phyloP scores from a whole-genome alignment of 2,113 vertebrate genomes.

The Brachyistius frenatus region DNA sequence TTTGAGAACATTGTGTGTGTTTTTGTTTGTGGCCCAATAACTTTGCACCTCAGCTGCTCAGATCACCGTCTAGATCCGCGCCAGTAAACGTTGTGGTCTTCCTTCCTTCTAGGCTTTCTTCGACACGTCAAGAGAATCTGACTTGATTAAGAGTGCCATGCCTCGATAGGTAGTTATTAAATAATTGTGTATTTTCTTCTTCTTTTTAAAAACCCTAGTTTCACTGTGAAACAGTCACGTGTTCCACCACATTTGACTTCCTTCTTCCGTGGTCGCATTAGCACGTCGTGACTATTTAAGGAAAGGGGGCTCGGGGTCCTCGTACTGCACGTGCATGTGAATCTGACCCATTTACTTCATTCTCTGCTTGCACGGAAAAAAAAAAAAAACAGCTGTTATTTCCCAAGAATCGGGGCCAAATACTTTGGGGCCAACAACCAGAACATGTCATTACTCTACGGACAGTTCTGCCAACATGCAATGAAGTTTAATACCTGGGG shows the following conservation, averaged over 20 bases:
- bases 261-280: conserved; percentile 55
- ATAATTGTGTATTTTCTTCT: conserved; percentile 15
- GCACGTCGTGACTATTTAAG: conserved; percentile 20
- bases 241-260: conserved; percentile 68
- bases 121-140: conserved; percentile 2
- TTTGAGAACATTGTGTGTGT: not conserved
- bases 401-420: not conserved
- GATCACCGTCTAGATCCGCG: not conserved
- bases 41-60: conserved; percentile 5
- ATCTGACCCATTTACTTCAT: conserved; percentile 29
- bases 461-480: not conserved
- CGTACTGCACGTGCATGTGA: conserved; percentile 40
- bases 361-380: conserved; percentile 25
- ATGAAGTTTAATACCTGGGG: too few species aligned
- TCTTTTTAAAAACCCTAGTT: conserved; percentile 10
- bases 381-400: conserved; percentile 22
- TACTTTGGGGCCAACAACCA: not conserved
- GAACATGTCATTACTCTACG: not conserved
- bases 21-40: not conserved
- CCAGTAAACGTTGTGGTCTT: conserved; percentile 5
- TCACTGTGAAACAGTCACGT: conserved; percentile 67
- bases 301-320: not conserved
- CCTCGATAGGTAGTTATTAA: conserved; percentile 15
- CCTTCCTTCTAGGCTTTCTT: not conserved
- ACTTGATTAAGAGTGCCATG: conserved; percentile 10